Percentiles rank a stretch among this genome's conserved stretches.
These are phyloP conservation scores for Phrynocephalus vlangalii DNA, from an alignment of 2,797 vertebrate species.

Conservation along the genomic window DNA sequence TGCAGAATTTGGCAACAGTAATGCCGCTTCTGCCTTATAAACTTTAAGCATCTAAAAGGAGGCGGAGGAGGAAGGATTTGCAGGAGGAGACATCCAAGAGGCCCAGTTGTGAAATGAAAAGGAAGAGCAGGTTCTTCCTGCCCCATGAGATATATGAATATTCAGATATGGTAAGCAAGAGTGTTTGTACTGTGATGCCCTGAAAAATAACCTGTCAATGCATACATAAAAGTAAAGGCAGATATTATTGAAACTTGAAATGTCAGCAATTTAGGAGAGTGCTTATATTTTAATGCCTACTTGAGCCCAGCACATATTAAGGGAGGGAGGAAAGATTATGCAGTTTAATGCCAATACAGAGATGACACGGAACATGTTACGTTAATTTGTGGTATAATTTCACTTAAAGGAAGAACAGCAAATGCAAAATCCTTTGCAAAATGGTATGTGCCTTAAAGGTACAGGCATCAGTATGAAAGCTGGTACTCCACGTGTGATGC, in stretches of 20 bases:
- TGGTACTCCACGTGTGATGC: not conserved
- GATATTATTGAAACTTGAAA: too few relatives aligned
- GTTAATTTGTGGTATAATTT: not conserved
- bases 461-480: not conserved
- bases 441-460: not conserved
- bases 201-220: not conserved
- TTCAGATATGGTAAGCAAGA: not conserved
- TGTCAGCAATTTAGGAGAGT: too few relatives aligned
- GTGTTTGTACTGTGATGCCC: not conserved
- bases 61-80: not conserved
- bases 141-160: not conserved
- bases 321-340: not conserved
- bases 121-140: not conserved
- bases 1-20: not conserved
- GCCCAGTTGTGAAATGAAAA: not conserved
- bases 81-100: not conserved
- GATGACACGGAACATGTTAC: not conserved
- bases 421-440: not conserved
- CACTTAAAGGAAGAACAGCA: not conserved
- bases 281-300: not conserved
- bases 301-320: not conserved
- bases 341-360: not conserved
- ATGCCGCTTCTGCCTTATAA: not conserved
- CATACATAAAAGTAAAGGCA: not conserved
- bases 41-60: not conserved